These are phyloP conservation scores for Druceiella hillmani DNA, from an alignment of 2,888 invertebrate species.

Conservation along the genomic window DNA sequence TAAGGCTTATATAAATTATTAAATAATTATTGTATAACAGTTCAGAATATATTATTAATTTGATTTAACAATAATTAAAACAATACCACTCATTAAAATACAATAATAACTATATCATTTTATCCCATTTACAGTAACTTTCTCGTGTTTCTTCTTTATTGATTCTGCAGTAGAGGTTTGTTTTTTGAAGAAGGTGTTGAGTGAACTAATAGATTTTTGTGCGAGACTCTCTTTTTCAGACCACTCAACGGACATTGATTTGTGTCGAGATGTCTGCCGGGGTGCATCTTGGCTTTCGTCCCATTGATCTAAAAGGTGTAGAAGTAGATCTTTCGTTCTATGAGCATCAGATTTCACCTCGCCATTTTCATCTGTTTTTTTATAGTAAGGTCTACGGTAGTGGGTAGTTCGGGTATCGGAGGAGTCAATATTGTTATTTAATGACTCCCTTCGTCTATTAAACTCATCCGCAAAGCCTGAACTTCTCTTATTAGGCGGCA, in stretches of 20 bases:
- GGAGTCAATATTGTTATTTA: conserved; percentile 38
- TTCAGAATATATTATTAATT: too few relatives aligned
- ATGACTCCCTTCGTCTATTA: conserved; percentile 41
- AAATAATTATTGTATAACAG: too few relatives aligned
- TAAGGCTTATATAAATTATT: too few relatives aligned
- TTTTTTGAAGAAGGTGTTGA: conserved; percentile 73
- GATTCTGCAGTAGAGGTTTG: conserved; percentile 51
- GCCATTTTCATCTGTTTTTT: conserved; percentile 30
- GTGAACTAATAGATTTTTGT: conserved; percentile 72
- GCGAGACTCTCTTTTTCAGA: conserved; percentile 67
- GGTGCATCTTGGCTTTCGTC: conserved; percentile 57
- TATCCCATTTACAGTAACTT: conserved; percentile 13
- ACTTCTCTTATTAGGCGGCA: conserved; percentile 54
- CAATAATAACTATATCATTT: too few relatives aligned
- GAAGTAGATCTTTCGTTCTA: conserved; percentile 69
- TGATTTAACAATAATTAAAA: too few relatives aligned
- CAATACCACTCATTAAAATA: too few relatives aligned
- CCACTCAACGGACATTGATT: conserved; percentile 74
- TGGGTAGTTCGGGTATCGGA: conserved; percentile 42
- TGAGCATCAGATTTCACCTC: conserved; percentile 60
- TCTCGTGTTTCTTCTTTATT: conserved; percentile 36
- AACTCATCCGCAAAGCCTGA: conserved; percentile 46
- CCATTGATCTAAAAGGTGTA: conserved; percentile 73
- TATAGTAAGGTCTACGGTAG: conserved; percentile 40
- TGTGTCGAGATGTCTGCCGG: conserved; percentile 53